Base-by-base conservation (phyloP, 2,888 invertebrate genomes). In the Oeneis ivallda region DNA sequence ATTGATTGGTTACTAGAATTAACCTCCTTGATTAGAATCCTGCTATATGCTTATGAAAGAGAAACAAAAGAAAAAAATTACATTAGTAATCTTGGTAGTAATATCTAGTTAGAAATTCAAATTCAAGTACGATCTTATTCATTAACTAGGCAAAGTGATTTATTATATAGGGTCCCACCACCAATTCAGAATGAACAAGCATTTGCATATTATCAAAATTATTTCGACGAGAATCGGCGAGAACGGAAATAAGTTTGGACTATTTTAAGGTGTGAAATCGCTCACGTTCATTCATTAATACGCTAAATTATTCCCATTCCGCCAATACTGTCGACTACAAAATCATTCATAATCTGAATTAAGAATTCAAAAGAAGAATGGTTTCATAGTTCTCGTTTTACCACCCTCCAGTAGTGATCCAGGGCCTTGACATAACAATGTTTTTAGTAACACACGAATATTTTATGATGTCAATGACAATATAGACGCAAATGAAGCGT, bases 11-110 rank as follows among this genome's bases (percentile, higher is more conserved):
- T 90, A 89, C 89, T 85, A 86, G 81, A 87, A 80, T 84, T 82
- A 85, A 89, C 92, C 91, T 92, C 92, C 92, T 87, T 84, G 81
- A 79, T 86, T 86, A 89, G 91, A 84, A 88, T 92, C 92, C 92
- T 90, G 92, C 92, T 92, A 92, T 90, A 83, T 87, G 92, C 92
- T 91, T 89, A 87, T 83, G 83, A 86, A 84, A 87, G 87, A 84
- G 80, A 80, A 85, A 85, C 79, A 87, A 89, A 86, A 81, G 85
- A 88, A 90, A 83, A 86, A 89, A 89, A 86, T 26, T 80, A 83
- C 79, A 91, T 92, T 92, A 92, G 92, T 92, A 90, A 84, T 76
- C 77, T 82, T 83, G 82, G 76, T 78, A 82, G 76, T 78, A 76
- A 72, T 74, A 65, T 67, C 61, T 75, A 72, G 72, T 77, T 76